Conservation (phyloP, 2,113 vertebrate species). For the Litocranius walleri region DNA sequence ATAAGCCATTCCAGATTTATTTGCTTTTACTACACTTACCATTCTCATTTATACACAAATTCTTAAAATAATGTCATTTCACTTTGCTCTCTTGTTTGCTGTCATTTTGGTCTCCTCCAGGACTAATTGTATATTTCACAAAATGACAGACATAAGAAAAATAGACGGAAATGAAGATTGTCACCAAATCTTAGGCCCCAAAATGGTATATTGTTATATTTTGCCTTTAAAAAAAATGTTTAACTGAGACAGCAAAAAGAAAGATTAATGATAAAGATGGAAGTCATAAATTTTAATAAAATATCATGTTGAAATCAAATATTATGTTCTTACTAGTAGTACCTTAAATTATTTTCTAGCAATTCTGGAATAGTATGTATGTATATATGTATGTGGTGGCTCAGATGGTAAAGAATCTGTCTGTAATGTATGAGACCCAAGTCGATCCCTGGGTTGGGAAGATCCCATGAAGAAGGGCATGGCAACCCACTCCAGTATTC, state of each 20-base stretch:
- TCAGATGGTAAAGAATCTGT: neutral
- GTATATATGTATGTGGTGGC: neutral
- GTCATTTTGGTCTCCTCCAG: neutral
- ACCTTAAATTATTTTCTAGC: slow-evolving; percentile 25
- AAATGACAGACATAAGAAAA: neutral
- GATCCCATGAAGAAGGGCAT: neutral
- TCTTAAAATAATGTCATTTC: slow-evolving; percentile 6
- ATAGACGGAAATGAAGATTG: neutral
- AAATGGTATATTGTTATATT: neutral
- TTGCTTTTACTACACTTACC: neutral
- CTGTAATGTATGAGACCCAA: neutral
- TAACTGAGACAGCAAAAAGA: neutral
- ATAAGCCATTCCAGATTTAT: neutral
- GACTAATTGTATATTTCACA: neutral
- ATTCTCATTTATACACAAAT: neutral
- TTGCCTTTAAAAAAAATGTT: neutral
- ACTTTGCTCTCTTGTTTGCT: neutral
- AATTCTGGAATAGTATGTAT: slow-evolving; percentile 9
- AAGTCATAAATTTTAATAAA: neutral
- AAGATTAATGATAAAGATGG: neutral
- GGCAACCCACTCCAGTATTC: neutral
- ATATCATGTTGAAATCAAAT: neutral
- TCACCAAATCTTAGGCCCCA: neutral
- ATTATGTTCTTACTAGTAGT: neutral
- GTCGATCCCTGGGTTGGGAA: neutral